phyloP scores from a whole-genome alignment of 2,113 vertebrate species.

The Odontophorus gujanensis region DNA sequence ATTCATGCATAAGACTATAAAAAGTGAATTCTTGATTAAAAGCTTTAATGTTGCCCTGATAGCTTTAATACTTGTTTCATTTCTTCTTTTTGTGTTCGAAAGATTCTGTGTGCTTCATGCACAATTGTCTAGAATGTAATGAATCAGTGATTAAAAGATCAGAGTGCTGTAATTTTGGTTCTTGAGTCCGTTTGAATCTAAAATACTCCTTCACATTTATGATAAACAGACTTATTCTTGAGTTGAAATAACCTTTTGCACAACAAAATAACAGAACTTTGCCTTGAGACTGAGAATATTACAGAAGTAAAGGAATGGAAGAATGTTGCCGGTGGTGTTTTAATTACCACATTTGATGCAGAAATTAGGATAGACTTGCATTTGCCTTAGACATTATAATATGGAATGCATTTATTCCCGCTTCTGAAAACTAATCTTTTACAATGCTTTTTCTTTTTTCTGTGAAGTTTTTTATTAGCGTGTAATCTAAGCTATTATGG shows the following conservation, averaged over 20 bases:
- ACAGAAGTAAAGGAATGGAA: not conserved
- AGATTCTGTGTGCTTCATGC: not conserved
- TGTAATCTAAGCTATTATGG: not conserved
- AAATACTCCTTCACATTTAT: not conserved
- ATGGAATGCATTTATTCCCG: not conserved
- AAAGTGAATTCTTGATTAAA: not conserved
- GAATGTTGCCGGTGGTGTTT: not conserved
- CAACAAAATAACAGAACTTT: not conserved
- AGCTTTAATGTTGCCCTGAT: not conserved
- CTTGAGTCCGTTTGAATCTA: not conserved
- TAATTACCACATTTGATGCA: not conserved
- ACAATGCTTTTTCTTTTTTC: not conserved
- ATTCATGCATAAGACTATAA: not conserved
- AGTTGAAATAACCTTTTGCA: not conserved
- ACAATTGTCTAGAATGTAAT: not conserved
- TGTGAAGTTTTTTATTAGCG: not conserved
- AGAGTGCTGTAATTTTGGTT: not conserved
- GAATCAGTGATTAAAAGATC: not conserved
- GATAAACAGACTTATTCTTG: not conserved
- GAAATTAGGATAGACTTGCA: not conserved
- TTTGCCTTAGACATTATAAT: not conserved
- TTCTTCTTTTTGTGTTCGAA: not conserved
- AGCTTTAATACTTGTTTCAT: not conserved
- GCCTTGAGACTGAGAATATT: not conserved
- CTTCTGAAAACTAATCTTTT: not conserved